Conservation (phyloP, 1,140 invertebrate species). For the Zaprionus lachaisei region DNA sequence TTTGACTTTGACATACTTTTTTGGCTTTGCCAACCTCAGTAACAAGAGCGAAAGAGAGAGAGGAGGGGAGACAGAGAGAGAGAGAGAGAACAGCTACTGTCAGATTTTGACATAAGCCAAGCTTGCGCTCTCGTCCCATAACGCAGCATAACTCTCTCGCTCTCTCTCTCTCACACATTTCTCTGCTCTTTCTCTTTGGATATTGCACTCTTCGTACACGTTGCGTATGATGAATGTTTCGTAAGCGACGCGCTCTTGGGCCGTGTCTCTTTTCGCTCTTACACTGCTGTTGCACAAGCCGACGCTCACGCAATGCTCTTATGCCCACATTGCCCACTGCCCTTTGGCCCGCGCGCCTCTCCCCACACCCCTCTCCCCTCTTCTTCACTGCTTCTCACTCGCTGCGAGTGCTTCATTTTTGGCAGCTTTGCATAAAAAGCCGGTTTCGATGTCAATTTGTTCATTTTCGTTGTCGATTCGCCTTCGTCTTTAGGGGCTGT, state of each 20-base stretch:
- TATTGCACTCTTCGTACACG: constrained; percentile 47
- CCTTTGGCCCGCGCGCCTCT: neutral
- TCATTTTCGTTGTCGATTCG: constrained; percentile 21
- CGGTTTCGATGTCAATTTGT: constrained; percentile 61
- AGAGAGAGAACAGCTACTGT: constrained; percentile 40
- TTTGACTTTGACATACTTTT: constrained; percentile 84
- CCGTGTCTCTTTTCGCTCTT: neutral
- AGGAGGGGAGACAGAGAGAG: constrained; percentile 29
- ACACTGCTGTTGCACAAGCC: constrained; percentile 64
- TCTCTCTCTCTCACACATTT: neutral
- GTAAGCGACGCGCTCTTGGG: constrained; percentile 24
- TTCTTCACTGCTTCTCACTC: constrained; percentile 19
- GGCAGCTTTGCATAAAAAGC: constrained; percentile 80
- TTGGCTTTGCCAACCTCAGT: constrained; percentile 50
- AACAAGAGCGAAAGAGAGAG: constrained; percentile 45
- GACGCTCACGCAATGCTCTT: constrained; percentile 67
- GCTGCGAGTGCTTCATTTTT: constrained; percentile 50
- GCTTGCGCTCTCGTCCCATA: constrained; percentile 39
- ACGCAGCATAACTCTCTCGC: constrained; percentile 15
- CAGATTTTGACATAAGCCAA: constrained; percentile 60
- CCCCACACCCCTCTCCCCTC: constrained; percentile 3
- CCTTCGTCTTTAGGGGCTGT: constrained; percentile 63
- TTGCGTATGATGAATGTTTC: constrained; percentile 41
- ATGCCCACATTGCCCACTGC: neutral
- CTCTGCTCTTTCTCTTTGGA: constrained; percentile 8